A percentile compares a stretch with the other conserved stretches of the same genome.
Evolutionary conservation across 1,140 invertebrate species (phyloP).

Genomic region (Pantala flavescens): DNA sequence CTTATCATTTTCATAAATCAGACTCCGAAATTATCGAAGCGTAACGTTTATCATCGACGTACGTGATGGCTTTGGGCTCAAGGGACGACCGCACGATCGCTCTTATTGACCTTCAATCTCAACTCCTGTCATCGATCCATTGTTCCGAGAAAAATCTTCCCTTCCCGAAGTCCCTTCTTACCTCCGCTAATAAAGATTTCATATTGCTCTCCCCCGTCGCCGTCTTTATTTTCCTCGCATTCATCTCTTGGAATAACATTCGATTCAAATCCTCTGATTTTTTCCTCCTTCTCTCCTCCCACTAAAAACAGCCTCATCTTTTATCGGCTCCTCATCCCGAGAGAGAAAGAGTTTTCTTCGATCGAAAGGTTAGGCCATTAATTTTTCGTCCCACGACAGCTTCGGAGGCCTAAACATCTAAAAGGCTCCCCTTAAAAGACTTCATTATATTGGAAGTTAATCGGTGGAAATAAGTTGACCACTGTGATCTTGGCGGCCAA

Average conservation of each 20-base stretch:
- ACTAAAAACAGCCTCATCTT: not conserved
- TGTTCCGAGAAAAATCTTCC: not conserved
- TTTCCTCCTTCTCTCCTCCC: not conserved
- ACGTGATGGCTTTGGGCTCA: too few species aligned
- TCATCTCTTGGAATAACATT: not conserved
- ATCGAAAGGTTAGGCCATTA: not conserved
- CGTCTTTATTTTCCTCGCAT: not conserved
- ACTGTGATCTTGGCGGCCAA: too few species aligned
- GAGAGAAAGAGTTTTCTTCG: not conserved
- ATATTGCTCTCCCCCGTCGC: not conserved
- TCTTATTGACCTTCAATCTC: not conserved
- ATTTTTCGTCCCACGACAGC: not conserved
- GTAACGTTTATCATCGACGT: too few species aligned
- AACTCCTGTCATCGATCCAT: not conserved
- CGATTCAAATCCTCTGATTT: not conserved
- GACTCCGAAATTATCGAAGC: too few species aligned
- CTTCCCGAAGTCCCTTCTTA: not conserved
- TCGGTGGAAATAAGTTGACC: not conserved
- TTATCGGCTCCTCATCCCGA: not conserved
- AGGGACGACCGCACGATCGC: too few species aligned
- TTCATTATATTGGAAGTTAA: conserved; percentile 4
- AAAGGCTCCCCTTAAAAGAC: not conserved
- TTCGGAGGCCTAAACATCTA: not conserved
- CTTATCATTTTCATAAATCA: too few species aligned
- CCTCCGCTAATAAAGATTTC: not conserved